Evolutionary conservation across 1,140 invertebrate genomes (phyloP).

Genomic region (Cephus cinctus): DNA sequence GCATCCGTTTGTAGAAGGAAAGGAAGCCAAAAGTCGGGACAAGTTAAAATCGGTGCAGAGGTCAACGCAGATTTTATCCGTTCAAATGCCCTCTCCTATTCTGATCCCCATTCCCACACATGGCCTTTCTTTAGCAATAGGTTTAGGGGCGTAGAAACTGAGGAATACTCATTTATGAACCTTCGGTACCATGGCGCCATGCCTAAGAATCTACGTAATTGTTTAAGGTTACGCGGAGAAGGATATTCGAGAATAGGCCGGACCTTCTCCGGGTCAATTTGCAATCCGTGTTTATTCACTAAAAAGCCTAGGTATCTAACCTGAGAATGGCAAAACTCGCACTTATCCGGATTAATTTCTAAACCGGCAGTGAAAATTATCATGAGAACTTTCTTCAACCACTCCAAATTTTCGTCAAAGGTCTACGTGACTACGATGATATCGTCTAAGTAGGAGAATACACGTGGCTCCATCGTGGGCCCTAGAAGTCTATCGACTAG

Average conservation of each 20-base stretch:
- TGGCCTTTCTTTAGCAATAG: conserved; percentile 36
- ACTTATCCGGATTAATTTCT: conserved; percentile 27
- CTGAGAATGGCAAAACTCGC: conserved; percentile 17
- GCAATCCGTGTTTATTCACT: conserved; percentile 35
- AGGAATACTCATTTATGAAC: conserved; percentile 46
- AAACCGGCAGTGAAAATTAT: conserved; percentile 26
- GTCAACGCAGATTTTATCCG: conserved; percentile 29
- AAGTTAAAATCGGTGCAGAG: conserved; percentile 32
- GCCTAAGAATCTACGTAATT: conserved; percentile 43
- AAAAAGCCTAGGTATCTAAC: conserved; percentile 39
- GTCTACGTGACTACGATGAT: conserved; percentile 28
- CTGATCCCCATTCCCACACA: conserved; percentile 27
- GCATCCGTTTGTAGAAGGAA: conserved; percentile 43
- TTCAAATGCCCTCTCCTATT: conserved; percentile 32
- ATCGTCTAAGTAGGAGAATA: conserved; percentile 34
- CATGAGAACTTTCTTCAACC: conserved; percentile 26
- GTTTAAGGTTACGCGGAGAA: conserved; percentile 35
- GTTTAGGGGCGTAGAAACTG: conserved; percentile 40
- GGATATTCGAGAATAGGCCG: conserved; percentile 43
- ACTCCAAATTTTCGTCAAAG: conserved; percentile 31
- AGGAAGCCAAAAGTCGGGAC: conserved; percentile 34
- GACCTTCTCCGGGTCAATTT: conserved; percentile 48
- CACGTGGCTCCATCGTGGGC: conserved; percentile 18
- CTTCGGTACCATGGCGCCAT: conserved; percentile 48
- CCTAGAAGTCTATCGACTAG: conserved; percentile 32